Base-by-base conservation (phyloP, 2,113 vertebrate species). In the Sorex fumeus region DNA sequence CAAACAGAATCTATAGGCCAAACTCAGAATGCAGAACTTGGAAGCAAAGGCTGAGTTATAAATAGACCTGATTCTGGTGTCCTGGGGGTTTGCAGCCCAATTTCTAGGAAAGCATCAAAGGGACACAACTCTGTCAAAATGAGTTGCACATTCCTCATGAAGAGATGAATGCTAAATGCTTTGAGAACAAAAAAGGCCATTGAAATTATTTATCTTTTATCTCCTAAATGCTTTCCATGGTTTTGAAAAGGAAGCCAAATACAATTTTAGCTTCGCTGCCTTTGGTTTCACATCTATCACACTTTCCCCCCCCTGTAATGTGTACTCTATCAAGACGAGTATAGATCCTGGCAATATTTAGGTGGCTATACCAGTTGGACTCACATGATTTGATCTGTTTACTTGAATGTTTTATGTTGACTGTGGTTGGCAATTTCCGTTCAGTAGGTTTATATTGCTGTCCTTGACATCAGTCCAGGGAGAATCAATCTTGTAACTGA, bases 151-250 rank as follows among this genome's bases (percentile, higher is more conserved):
- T 78, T 28, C 11, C 57, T 53, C 34, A 57, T 30, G 57, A 77
- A 77, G 34, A 76, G 77, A 64, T 23, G 34, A 28, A 80, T 28
- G 72, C 40, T 74, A 84, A 70, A 34, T n/a, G 23, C 15, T 57
- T 92, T 74, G 87, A 81, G 62, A 45, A 43, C 62, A 84, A 84
- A 76, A 10, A 28, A 84, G 47, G 50, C 32, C 71, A 78, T 6
- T 93, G 88, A 84, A 92, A 87, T 78, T 30, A 84, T 82, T 93
- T 34, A 90, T 66, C 28, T 81, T 94, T 84, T 71, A 45, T 81
- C 27, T 93, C 16, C 32, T 43, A 50, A 84, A 53, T 74, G 10
- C 10, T 81, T 92, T 47, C 19, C 36, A 60, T 72, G 43, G 43
- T 53, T 87, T 94, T 84, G 34, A 50, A 88, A 84, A 23, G 67